These are phyloP conservation scores for Murina feae DNA, from an alignment of 2,113 vertebrate genomes.

Conservation along the genomic window DNA sequence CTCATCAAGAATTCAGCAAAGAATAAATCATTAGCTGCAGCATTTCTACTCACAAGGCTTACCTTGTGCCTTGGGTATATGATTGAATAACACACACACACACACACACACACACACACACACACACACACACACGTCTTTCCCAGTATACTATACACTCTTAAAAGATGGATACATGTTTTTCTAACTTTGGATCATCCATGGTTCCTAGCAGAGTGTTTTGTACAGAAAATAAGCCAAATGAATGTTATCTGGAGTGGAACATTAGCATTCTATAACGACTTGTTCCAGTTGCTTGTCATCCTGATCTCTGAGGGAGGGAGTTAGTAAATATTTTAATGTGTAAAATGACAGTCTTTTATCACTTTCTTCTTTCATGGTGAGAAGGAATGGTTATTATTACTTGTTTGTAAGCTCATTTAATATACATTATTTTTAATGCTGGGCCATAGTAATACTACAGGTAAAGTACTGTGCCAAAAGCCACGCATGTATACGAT, in stretches of 20 bases:
- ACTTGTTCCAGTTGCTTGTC: background rate
- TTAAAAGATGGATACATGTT: background rate
- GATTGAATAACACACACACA: background rate
- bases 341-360: background rate
- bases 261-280: background rate
- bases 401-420: background rate
- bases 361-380: background rate
- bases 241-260: background rate
- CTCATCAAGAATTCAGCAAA: background rate
- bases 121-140: background rate
- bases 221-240: background rate
- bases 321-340: background rate
- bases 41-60: background rate
- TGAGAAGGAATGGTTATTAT: background rate
- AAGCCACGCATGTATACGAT: background rate
- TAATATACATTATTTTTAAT: background rate
- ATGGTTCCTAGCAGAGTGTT: background rate
- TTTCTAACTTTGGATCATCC: background rate
- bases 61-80: background rate
- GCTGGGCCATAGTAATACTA: background rate
- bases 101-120: background rate
- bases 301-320: background rate
- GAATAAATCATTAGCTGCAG: background rate
- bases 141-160: background rate
- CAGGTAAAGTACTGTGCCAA: background rate